Evolutionary conservation across 1,140 invertebrate genomes (phyloP).

Genomic region (Venustaconcha ellipsiformis): DNA sequence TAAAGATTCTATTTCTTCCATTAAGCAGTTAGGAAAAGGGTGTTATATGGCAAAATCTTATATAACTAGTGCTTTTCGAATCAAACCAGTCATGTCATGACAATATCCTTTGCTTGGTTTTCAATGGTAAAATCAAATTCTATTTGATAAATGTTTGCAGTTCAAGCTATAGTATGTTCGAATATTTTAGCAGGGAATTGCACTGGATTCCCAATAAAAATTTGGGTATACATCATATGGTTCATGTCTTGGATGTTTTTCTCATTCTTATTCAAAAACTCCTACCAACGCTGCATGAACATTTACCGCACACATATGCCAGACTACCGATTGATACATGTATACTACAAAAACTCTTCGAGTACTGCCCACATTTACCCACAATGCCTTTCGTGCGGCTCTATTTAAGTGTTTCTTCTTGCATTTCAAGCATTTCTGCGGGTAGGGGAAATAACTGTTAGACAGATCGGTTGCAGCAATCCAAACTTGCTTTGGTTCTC

Average conservation of each 20-base stretch:
- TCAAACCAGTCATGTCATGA: constrained; percentile 19
- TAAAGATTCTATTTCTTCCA: constrained; percentile 13
- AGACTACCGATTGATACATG: too few relatives aligned
- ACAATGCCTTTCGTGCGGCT: too few relatives aligned
- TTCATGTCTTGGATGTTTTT: constrained; percentile 32
- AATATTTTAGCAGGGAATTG: constrained; percentile 24
- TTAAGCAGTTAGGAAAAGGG: constrained; percentile 9
- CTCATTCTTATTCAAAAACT: neutral
- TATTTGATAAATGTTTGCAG: constrained; percentile 15
- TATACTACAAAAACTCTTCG: too few relatives aligned
- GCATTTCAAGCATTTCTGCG: too few relatives aligned
- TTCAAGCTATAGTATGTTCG: constrained; percentile 15
- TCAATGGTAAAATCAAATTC: constrained; percentile 14
- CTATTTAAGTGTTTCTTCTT: too few relatives aligned
- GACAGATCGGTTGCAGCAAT: too few relatives aligned
- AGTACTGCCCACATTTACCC: too few relatives aligned
- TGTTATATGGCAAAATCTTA: constrained; percentile 28
- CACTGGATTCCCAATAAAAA: constrained; percentile 15
- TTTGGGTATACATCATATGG: neutral
- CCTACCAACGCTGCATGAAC: too few relatives aligned
- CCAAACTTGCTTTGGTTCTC: too few relatives aligned
- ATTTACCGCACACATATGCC: too few relatives aligned
- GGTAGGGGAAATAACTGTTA: too few relatives aligned
- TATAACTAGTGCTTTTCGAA: constrained; percentile 29
- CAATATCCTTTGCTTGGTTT: constrained; percentile 34